Conservation (phyloP, 2,888 invertebrate genomes). For the Entomobrya multifasciata region DNA sequence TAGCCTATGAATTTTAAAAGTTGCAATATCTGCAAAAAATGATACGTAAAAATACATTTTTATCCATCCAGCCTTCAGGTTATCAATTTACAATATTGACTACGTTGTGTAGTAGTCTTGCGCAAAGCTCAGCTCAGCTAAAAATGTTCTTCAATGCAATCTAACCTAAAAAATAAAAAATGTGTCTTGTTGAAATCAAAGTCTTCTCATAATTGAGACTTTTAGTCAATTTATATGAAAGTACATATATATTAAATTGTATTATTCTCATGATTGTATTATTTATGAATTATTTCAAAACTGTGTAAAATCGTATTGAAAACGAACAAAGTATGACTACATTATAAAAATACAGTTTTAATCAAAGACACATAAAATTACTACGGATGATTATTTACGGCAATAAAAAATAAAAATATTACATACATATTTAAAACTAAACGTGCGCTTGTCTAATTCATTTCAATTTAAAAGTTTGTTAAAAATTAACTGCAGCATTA, state of each 20-base stretch:
- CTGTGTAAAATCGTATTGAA: too few relatives aligned
- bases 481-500: neutral
- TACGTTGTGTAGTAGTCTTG: neutral
- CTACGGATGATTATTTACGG: too few relatives aligned
- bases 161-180: neutral
- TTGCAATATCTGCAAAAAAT: too few relatives aligned
- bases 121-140: neutral
- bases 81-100: neutral
- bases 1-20: slow-evolving; percentile 7
- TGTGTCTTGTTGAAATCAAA: slow-evolving; percentile 27
- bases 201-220: slow-evolving; percentile 28
- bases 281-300: too few relatives aligned
- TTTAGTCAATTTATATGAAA: neutral
- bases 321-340: slow-evolving; percentile 7
- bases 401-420: too few relatives aligned
- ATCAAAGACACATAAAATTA: too few relatives aligned
- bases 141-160: neutral
- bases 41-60: slow-evolving; percentile 3
- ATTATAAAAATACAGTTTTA: too few relatives aligned
- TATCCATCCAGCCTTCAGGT: slow-evolving; percentile 19
- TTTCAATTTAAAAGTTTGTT: too few relatives aligned
- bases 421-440: too few relatives aligned
- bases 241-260: too few relatives aligned
- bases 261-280: too few relatives aligned
- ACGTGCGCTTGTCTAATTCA: too few relatives aligned